phyloP scores from a whole-genome alignment of 2,888 invertebrate species.

The Caenorhabditis sp. region DNA sequence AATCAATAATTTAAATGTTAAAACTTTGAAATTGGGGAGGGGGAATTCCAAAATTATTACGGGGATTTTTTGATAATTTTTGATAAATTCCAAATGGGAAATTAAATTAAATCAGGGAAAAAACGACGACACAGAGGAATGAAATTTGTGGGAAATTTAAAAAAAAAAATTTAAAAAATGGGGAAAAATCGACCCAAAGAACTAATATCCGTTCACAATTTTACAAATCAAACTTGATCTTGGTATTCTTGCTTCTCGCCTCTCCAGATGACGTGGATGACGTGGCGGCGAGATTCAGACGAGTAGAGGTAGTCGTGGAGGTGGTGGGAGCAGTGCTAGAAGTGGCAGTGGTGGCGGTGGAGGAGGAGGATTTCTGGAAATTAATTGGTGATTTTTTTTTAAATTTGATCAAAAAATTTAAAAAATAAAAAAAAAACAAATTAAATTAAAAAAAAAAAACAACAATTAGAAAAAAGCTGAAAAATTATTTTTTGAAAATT shows the following conservation, averaged over 20 bases:
- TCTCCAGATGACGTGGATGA: neutral
- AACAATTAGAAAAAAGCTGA: too few species aligned
- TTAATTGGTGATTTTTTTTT: too few species aligned
- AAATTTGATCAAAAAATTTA: too few species aligned
- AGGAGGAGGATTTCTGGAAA: constrained; percentile 26
- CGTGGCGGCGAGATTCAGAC: neutral
- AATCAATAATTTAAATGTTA: constrained; percentile 15
- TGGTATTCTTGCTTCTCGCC: constrained; percentile 39
- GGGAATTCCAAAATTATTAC: neutral
- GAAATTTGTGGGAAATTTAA: neutral
- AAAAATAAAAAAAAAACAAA: too few species aligned
- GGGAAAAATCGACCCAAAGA: neutral
- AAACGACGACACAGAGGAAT: neutral
- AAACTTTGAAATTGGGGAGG: constrained; percentile 8
- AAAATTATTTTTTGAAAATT: too few species aligned
- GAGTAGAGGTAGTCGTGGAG: neutral
- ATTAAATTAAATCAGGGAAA: neutral
- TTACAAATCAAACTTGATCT: constrained; percentile 57
- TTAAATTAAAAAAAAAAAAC: too few species aligned
- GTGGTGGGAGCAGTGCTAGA: too few species aligned
- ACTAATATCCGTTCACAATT: neutral
- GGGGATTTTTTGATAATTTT: neutral
- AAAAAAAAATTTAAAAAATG: constrained; percentile 1
- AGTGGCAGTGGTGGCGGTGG: neutral
- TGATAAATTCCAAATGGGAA: neutral